Evolutionary conservation across 2,113 vertebrate genomes (phyloP).

Genomic region (Anthoscopus minutus): DNA sequence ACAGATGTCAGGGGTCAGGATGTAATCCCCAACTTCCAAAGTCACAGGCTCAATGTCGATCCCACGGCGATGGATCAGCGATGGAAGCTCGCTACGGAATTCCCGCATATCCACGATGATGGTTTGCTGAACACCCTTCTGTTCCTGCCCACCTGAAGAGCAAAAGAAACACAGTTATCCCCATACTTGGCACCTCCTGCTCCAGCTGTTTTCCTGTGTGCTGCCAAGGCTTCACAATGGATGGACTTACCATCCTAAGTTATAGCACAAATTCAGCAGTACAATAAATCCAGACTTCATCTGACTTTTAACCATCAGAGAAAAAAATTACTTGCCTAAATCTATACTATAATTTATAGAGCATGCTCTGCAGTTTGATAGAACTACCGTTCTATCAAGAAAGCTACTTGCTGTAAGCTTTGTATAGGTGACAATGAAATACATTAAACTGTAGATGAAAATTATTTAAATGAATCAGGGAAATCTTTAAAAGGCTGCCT

Average conservation of each 20-base stretch:
- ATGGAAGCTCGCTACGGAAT: conserved; percentile 92
- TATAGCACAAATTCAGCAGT: not conserved
- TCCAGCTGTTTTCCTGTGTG: not conserved
- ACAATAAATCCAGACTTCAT: not conserved
- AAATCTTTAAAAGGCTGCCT: not conserved
- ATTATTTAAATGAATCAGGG: not conserved
- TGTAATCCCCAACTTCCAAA: conserved; percentile 93
- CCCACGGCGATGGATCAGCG: conserved; percentile 88
- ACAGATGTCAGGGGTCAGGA: conserved; percentile 88
- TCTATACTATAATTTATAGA: not conserved
- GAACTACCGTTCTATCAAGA: not conserved
- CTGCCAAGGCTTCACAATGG: not conserved
- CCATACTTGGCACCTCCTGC: not conserved
- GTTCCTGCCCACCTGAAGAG: conserved; percentile 84
- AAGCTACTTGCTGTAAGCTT: not conserved
- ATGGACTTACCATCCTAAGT: not conserved
- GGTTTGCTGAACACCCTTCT: conserved; percentile 70
- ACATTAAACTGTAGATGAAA: not conserved
- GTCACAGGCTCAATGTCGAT: conserved; percentile 95
- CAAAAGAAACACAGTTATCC: not conserved
- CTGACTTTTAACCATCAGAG: not conserved
- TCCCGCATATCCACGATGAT: conserved; percentile 95
- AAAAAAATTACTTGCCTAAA: not conserved
- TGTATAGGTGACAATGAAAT: not conserved
- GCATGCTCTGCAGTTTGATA: not conserved